Evolutionary conservation across 2,888 invertebrate species (phyloP).

Genomic region (Pristionchus japonicus): DNA sequence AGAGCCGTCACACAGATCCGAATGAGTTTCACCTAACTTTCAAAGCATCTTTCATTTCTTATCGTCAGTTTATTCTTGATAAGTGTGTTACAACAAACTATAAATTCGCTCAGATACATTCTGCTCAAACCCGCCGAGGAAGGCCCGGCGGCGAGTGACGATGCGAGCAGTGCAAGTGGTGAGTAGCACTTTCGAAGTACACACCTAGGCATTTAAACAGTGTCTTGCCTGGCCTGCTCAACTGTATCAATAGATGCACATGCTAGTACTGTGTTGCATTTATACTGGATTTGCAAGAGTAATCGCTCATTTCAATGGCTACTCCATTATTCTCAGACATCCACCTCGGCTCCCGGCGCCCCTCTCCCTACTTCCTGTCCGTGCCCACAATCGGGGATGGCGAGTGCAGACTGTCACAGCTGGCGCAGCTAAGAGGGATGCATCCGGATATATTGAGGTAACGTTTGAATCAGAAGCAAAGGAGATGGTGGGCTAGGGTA

Average conservation of each 20-base stretch:
- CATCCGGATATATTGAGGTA: constrained; percentile 71
- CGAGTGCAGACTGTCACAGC: constrained; percentile 65
- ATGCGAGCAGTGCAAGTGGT: constrained; percentile 56
- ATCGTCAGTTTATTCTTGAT: background rate
- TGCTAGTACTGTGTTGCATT: no score
- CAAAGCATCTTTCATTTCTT: background rate
- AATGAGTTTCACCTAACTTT: background rate
- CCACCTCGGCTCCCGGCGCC: constrained; percentile 64
- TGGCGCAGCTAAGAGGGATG: constrained; percentile 72
- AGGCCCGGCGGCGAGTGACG: constrained; percentile 65
- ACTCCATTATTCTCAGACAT: constrained; percentile 3
- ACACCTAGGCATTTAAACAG: no score
- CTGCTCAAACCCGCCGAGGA: constrained; percentile 67
- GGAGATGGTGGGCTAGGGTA: no score
- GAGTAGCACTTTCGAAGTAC: no score
- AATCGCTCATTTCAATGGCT: background rate
- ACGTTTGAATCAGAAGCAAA: no score
- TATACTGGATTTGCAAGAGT: no score
- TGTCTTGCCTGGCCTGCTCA: no score
- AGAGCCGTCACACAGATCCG: background rate
- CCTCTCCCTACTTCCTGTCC: constrained; percentile 70
- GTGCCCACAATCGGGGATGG: constrained; percentile 56
- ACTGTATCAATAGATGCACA: no score
- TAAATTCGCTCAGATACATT: constrained; percentile 51
- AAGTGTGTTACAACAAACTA: no score